A percentile compares a stretch with the other conserved stretches of the same genome.
Conservation (phyloP, 1,140 invertebrate genomes). For the Manduca sexta region DNA sequence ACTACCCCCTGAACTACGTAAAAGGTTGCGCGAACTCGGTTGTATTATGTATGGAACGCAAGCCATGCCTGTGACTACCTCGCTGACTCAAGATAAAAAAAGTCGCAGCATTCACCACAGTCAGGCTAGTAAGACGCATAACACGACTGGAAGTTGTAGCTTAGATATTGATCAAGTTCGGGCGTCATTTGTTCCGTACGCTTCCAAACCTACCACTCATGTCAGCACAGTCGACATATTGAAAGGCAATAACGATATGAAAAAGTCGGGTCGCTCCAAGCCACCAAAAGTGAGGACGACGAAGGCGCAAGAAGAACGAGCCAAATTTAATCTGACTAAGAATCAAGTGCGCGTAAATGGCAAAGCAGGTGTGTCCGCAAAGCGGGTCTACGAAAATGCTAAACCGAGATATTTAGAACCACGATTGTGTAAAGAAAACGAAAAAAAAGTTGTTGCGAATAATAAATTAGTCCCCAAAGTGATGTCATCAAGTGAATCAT, state of each 20-base stretch:
- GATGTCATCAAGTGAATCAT: conserved; percentile 52
- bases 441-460: conserved; percentile 14
- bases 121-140: conserved; percentile 11
- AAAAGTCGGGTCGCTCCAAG: conserved; percentile 23
- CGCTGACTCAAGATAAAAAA: conserved; percentile 28
- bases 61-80: conserved; percentile 19
- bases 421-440: conserved; percentile 13
- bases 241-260: conserved; percentile 24
- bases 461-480: conserved; percentile 32
- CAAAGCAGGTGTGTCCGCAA: conserved; percentile 17
- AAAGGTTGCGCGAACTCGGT: conserved; percentile 47
- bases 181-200: conserved; percentile 48
- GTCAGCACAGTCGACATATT: conserved; percentile 23
- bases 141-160: conserved; percentile 18
- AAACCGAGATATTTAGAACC: conserved; percentile 46
- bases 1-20: conserved; percentile 38
- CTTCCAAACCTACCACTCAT: conserved; percentile 29
- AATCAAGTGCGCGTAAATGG: conserved; percentile 13
- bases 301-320: conserved; percentile 55
- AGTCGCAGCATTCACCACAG: conserved; percentile 10
- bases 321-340: conserved; percentile 50
- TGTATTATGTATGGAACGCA: conserved; percentile 51
- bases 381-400: conserved; percentile 32
- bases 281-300: conserved; percentile 51
- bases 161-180: conserved; percentile 51